A percentile compares a stretch with the other conserved stretches of the same genome.
Conservation (phyloP, 2,113 vertebrate species). For the Callocephalon fimbriatum region DNA sequence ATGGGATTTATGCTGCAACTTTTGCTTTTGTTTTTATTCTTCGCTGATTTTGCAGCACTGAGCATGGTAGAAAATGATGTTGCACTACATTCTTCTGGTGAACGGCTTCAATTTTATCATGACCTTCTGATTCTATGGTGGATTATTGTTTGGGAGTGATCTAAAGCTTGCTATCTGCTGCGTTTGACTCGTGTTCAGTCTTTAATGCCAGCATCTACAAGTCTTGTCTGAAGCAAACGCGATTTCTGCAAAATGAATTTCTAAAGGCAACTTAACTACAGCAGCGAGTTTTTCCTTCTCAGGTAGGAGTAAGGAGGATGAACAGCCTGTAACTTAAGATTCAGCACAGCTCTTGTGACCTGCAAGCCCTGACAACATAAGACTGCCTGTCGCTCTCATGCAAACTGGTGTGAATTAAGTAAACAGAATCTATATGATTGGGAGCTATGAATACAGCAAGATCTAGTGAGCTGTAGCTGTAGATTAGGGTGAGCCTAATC, state of each 20-base stretch:
- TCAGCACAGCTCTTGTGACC: background rate
- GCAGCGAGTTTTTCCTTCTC: background rate
- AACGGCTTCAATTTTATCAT: background rate
- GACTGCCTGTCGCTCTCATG: fast-evolving
- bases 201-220: background rate
- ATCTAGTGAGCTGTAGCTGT: background rate
- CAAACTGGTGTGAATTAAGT: background rate
- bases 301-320: fast-evolving
- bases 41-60: background rate
- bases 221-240: background rate
- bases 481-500: background rate
- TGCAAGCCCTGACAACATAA: background rate
- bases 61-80: background rate
- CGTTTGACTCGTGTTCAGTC: background rate
- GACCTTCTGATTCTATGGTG: background rate
- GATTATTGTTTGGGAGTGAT: background rate
- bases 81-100: background rate
- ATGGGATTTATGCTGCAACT: background rate
- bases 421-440: background rate
- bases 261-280: background rate
- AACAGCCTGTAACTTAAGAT: background rate
- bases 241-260: background rate
- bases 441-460: background rate
- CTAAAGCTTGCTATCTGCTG: background rate
- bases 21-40: background rate